These are phyloP conservation scores for Meganola albula DNA, from an alignment of 2,888 invertebrate genomes.

Conservation along the genomic window DNA sequence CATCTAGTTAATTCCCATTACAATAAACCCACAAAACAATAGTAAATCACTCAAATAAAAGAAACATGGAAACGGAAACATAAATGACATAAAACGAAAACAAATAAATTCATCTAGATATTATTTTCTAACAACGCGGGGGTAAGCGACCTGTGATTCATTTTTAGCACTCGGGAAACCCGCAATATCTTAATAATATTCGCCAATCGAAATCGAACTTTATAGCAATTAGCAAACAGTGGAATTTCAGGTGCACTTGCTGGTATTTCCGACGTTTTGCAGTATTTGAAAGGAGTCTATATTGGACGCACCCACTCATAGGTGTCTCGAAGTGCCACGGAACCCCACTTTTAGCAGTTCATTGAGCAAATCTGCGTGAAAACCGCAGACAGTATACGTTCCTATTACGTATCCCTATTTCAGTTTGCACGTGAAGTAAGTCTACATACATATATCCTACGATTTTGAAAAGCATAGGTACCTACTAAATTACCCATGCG, in stretches of 20 bases:
- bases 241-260: conserved; percentile 1
- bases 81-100: conserved; percentile 19
- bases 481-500: too few relatives aligned
- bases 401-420: background rate
- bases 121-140: conserved; percentile 53
- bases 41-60: conserved; percentile 8
- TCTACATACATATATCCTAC: too few relatives aligned
- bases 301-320: conserved; percentile 42
- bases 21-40: conserved; percentile 3
- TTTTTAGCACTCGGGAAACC: conserved; percentile 11
- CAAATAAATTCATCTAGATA: conserved; percentile 33
- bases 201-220: conserved; percentile 7
- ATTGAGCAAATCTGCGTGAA: conserved; percentile 44
- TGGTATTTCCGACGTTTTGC: conserved; percentile 8
- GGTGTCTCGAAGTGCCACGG: conserved; percentile 48
- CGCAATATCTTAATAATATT: conserved; percentile 6
- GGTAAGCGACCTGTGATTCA: conserved; percentile 67
- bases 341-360: conserved; percentile 42
- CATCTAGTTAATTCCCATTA: too few relatives aligned
- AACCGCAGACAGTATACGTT: conserved; percentile 16
- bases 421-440: too few relatives aligned
- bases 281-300: conserved; percentile 34
- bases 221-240: conserved; percentile 4
- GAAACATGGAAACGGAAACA: conserved; percentile 21
- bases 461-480: too few relatives aligned